Conservation (phyloP, 2,113 vertebrate genomes). For the Coptodon bakossiorum region DNA sequence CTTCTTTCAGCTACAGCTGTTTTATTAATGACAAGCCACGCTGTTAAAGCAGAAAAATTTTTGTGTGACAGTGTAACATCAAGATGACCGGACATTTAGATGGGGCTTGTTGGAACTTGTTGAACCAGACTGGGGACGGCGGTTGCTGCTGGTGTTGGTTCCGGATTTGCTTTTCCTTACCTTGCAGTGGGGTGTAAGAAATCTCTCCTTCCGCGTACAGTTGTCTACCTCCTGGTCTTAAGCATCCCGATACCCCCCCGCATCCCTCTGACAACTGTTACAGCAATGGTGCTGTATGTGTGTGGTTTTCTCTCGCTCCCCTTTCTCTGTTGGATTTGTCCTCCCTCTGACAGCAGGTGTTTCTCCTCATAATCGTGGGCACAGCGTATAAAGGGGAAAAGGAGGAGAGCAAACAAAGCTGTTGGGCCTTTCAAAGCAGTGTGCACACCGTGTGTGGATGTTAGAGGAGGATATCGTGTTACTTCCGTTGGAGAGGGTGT, state of each 20-base stretch:
- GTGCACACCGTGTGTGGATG: not conserved
- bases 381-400: not conserved
- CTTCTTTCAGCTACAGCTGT: not conserved
- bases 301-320: not conserved
- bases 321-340: not conserved
- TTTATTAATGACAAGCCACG: not conserved
- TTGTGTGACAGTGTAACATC: not conserved
- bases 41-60: not conserved
- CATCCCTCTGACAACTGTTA: not conserved
- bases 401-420: not conserved
- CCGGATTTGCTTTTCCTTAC: not conserved
- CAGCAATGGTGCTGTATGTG: not conserved
- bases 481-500: not conserved
- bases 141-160: not conserved
- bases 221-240: not conserved
- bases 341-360: not conserved
- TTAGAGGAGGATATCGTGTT: not conserved
- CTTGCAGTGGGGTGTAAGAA: not conserved
- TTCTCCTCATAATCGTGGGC: not conserved
- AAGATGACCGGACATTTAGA: not conserved
- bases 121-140: not conserved
- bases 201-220: not conserved
- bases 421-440: not conserved
- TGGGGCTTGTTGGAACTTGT: not conserved
- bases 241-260: not conserved